Percentiles rank a stretch among this genome's conserved stretches.
phyloP scores from a whole-genome alignment of 2,113 vertebrate genomes.

The Miniopterus natalensis region DNA sequence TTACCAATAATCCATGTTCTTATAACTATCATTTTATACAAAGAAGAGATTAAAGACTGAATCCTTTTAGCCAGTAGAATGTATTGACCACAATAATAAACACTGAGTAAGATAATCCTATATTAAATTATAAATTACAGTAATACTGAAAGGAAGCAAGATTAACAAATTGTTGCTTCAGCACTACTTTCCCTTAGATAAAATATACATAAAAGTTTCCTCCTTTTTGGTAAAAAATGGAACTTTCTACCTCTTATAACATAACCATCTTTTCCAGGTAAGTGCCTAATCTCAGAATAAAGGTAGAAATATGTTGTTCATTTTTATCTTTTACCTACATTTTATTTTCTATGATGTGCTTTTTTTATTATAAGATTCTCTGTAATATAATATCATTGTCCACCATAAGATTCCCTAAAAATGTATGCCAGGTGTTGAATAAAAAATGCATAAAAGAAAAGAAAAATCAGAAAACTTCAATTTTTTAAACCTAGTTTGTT shows the following conservation, averaged over 20 bases:
- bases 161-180: not conserved
- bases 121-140: conserved; percentile 48
- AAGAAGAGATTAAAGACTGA: not conserved
- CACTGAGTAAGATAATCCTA: not conserved
- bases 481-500: not conserved
- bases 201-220: not conserved
- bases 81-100: not conserved
- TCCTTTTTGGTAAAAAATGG: not conserved
- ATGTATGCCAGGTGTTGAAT: not conserved
- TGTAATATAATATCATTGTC: not conserved
- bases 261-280: conserved; percentile 22
- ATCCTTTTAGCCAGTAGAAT: not conserved
- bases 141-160: not conserved
- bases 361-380: not conserved
- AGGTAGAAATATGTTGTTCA: not conserved
- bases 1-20: not conserved
- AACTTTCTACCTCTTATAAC: not conserved
- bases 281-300: not conserved
- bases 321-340: conserved; percentile 24
- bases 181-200: not conserved
- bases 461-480: not conserved
- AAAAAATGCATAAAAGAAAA: not conserved
- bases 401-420: not conserved
- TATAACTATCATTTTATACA: conserved; percentile 25
- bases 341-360: conserved; percentile 9